Percentiles rank a stretch among this genome's conserved stretches.
These are phyloP conservation scores for Felis chaus DNA, from an alignment of 2,113 vertebrate species.

Conservation along the genomic window DNA sequence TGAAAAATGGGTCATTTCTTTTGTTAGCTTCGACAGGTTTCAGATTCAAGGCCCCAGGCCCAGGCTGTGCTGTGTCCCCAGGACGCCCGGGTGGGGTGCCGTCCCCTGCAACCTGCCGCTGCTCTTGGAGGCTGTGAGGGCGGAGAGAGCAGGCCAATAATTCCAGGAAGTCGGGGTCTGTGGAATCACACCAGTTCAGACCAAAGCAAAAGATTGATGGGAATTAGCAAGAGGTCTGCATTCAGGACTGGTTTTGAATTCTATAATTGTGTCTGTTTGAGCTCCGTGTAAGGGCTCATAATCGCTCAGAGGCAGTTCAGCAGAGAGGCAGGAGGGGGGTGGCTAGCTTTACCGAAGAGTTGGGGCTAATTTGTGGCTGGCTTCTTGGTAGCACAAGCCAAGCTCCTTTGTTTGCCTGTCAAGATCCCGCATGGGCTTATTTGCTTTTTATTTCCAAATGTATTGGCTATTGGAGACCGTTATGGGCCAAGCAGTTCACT, in stretches of 20 bases:
- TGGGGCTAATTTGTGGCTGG: neutral
- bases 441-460: conserved; percentile 47
- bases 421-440: neutral
- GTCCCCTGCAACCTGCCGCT: neutral
- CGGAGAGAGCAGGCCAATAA: neutral
- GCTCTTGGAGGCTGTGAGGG: neutral
- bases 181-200: neutral
- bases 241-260: conserved; percentile 21
- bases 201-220: neutral
- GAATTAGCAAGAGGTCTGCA: neutral
- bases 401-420: conserved; percentile 42
- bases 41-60: neutral
- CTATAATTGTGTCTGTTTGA: conserved; percentile 51
- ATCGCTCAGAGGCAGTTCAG: neutral
- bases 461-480: too few species aligned
- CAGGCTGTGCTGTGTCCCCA: neutral
- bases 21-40: neutral
- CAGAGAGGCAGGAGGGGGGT: neutral
- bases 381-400: conserved; percentile 30
- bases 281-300: neutral
- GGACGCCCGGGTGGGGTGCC: neutral
- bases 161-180: neutral
- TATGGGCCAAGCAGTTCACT: neutral
- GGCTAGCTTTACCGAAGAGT: neutral
- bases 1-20: neutral